Percentiles rank a stretch among this genome's conserved stretches.
These are phyloP conservation scores for Papilio demoleus DNA, from an alignment of 2,888 invertebrate genomes.

Conservation along the genomic window DNA sequence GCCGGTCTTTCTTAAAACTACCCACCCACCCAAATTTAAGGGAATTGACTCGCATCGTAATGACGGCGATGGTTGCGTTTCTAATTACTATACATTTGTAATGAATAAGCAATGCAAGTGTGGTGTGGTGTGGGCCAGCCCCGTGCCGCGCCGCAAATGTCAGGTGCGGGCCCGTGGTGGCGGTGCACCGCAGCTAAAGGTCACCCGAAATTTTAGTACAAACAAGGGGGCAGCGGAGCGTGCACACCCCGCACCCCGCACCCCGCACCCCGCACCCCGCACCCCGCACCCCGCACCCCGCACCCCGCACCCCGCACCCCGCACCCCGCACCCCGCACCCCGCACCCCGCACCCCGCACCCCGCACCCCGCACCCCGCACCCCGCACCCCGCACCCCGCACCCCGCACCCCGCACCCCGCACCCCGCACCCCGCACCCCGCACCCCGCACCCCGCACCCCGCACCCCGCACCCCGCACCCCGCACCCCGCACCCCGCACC, in stretches of 20 bases:
- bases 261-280: constrained; percentile 57
- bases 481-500: no score
- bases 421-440: no score
- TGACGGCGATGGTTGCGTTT: no score
- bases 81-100: neutral
- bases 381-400: no score
- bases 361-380: no score
- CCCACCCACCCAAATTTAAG: no score
- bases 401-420: no score
- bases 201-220: constrained; percentile 29
- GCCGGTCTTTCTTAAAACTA: no score
- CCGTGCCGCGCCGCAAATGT: constrained; percentile 25
- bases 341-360: no score
- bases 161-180: neutral
- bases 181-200: constrained; percentile 29
- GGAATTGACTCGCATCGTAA: no score
- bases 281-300: constrained; percentile 49
- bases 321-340: neutral
- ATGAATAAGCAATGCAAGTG: constrained; percentile 1
- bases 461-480: no score
- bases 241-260: constrained; percentile 41
- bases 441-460: no score
- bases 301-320: neutral
- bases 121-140: neutral
- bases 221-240: constrained; percentile 44